Conservation (phyloP, 2,797 vertebrate genomes). For the Microcaecilia unicolor region DNA sequence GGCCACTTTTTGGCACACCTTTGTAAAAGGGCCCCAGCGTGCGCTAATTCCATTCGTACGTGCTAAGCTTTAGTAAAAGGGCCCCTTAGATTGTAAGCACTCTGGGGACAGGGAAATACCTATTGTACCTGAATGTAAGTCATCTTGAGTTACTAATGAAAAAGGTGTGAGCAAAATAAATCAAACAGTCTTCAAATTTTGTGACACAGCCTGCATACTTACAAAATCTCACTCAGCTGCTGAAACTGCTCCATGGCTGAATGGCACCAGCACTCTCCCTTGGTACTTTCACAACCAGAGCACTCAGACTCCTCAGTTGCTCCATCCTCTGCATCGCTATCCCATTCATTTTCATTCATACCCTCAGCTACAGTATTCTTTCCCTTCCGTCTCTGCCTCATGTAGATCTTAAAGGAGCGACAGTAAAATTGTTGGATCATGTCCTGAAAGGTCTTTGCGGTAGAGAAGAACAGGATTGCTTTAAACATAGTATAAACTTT, state of each 20-base stretch:
- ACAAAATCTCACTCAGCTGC: constrained; percentile 83
- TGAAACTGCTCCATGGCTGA: constrained; percentile 77
- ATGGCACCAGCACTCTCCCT: constrained; percentile 76
- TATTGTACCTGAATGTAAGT: no score
- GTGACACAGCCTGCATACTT: constrained; percentile 22
- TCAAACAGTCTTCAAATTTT: no score
- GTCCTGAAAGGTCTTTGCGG: constrained; percentile 69
- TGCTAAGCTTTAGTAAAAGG: no score
- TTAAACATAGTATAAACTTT: constrained; percentile 81
- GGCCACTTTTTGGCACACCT: no score
- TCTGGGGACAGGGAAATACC: no score
- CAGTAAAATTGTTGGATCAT: constrained; percentile 83
- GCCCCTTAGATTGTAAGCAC: no score
- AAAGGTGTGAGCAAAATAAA: no score
- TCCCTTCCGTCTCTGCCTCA: constrained; percentile 62
- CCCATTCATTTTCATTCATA: constrained; percentile 37
- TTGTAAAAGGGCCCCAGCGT: no score
- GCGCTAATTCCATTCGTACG: no score
- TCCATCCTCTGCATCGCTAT: constrained; percentile 25
- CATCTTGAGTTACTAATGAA: no score
- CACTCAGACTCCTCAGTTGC: constrained; percentile 49
- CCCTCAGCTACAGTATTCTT: constrained; percentile 32
- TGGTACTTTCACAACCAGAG: constrained; percentile 59
- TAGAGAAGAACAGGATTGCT: constrained; percentile 83
- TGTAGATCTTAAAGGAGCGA: constrained; percentile 82